These are phyloP conservation scores for Pomacea canaliculata DNA, from an alignment of 2,888 invertebrate species.

Conservation along the genomic window DNA sequence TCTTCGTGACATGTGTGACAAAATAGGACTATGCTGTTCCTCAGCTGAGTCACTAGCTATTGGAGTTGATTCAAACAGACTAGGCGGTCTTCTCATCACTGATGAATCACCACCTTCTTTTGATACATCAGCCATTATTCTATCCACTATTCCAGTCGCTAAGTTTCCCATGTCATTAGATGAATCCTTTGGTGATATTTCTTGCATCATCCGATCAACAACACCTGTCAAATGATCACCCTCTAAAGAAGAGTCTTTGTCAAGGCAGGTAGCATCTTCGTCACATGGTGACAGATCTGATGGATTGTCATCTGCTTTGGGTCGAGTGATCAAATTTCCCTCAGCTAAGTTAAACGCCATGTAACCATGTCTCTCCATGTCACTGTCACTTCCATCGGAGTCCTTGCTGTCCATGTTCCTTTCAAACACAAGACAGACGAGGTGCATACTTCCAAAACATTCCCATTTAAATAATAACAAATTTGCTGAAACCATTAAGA, in stretches of 20 bases:
- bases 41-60: neutral
- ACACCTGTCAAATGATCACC: constrained; percentile 2
- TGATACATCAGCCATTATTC: constrained; percentile 1
- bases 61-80: neutral
- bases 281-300: neutral
- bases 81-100: neutral
- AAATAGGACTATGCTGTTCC: neutral
- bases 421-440: no score
- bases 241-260: neutral
- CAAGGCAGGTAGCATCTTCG: neutral
- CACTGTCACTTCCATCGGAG: neutral
- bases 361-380: neutral
- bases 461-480: no score
- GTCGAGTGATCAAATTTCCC: neutral
- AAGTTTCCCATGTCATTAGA: neutral
- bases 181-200: neutral
- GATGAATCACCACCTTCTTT: neutral
- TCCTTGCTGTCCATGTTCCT: neutral
- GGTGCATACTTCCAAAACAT: no score
- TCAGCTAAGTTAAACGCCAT: neutral
- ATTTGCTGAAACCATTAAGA: no score
- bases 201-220: constrained; percentile 5
- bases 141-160: neutral
- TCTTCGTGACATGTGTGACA: neutral
- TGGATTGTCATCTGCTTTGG: neutral